Conservation (phyloP, 2,113 vertebrate genomes). For the Mesitornis unicolor region DNA sequence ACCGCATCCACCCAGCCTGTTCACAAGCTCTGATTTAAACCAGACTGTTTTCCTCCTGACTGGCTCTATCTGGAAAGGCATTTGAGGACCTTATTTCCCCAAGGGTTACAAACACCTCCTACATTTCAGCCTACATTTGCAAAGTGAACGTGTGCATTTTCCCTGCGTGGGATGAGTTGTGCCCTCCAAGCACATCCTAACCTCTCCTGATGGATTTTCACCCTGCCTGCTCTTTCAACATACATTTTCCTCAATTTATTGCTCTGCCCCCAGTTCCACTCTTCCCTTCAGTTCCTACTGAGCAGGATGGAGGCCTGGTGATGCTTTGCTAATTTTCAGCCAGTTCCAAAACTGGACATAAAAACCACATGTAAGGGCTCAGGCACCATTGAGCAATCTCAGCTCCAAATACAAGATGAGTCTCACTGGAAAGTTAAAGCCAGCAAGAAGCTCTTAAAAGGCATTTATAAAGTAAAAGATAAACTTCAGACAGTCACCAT, state of each 20-base stretch:
- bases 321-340: background rate
- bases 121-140: background rate
- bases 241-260: background rate
- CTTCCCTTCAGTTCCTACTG: background rate
- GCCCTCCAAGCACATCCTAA: background rate
- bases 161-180: background rate
- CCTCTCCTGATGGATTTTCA: background rate
- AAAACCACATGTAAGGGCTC: rapidly evolving
- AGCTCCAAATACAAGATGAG: background rate
- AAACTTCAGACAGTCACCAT: background rate
- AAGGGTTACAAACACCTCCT: background rate
- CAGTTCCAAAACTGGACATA: background rate
- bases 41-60: background rate
- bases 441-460: background rate
- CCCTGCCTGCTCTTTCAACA: background rate
- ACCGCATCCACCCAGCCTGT: background rate
- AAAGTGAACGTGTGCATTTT: background rate
- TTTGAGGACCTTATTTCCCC: background rate
- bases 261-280: background rate
- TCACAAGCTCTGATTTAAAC: background rate
- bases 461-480: background rate
- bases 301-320: background rate
- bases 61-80: background rate
- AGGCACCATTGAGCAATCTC: background rate
- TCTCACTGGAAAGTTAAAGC: background rate